Evolutionary conservation across 2,113 vertebrate genomes (phyloP).

Genomic region (Etia nguti): DNA sequence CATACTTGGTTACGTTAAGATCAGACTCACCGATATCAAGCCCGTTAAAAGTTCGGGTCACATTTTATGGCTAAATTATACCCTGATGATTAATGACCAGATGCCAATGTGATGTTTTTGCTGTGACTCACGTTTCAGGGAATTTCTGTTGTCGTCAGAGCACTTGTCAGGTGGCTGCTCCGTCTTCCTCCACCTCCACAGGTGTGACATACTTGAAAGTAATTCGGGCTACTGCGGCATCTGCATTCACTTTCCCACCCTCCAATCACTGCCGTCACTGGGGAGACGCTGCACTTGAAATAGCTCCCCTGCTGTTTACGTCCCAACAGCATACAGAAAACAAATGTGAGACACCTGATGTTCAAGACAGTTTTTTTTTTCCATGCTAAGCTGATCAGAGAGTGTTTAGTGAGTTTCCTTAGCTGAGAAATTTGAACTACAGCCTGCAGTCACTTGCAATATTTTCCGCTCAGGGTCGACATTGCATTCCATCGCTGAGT

Average conservation of each 20-base stretch:
- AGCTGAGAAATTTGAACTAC: conserved; percentile 52
- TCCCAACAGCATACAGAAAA: neutral
- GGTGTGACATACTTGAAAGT: conserved; percentile 46
- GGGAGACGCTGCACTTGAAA: conserved; percentile 37
- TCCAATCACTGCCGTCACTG: conserved; percentile 26
- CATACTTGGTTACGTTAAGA: neutral
- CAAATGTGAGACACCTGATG: neutral
- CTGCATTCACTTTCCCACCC: neutral
- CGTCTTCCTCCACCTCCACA: neutral
- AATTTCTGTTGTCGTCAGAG: conserved; percentile 42
- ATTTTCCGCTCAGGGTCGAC: conserved; percentile 62
- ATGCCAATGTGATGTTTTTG: neutral
- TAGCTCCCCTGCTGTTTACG: conserved; percentile 27
- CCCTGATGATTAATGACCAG: neutral
- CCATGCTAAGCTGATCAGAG: conserved; percentile 35
- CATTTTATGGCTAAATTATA: neutral
- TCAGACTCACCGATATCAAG: neutral
- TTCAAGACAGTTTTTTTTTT: conserved; percentile 35
- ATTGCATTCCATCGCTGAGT: conserved; percentile 41
- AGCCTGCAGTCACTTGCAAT: conserved; percentile 34
- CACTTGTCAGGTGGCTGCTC: neutral
- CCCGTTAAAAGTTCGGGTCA: neutral
- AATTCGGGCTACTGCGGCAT: conserved; percentile 5
- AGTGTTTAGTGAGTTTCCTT: conserved; percentile 49
- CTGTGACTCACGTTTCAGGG: conserved; percentile 35